Evolutionary conservation across 2,888 invertebrate species (phyloP), one percentile per base, ranked within the genome.

Genomic region (Drosophila siamana): DNA sequence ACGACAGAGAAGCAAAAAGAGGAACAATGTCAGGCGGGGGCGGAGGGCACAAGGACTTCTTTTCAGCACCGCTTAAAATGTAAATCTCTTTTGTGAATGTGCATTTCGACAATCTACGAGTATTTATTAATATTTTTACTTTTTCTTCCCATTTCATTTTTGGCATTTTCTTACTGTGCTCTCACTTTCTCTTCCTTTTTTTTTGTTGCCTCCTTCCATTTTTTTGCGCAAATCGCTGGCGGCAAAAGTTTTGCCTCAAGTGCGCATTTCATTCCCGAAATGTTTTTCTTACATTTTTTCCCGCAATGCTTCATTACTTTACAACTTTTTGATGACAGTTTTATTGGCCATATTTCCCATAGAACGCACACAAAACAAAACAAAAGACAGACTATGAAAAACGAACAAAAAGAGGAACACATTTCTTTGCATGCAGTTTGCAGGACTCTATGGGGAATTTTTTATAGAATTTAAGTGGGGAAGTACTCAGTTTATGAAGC

Each of bases 311-410:
- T 81, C 87, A 87, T 83, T 83, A 87, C 79, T 87, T 83, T 78
- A 85, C 85, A 87, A 87, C 87, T 83, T 87, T 87, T 83, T 87
- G 85, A 83, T 83, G 82, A 83, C 82, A 83, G 73, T 83, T 83
- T 86, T 86, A 83, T 83, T 83, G 78, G 87, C 78, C 81, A 75
- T 71, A 84, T 80, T 71, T 59, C 41, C 56, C 62, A 28, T 54
- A 50, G 44, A 52, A 67, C 11, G 30, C 30, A 1, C 7, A 8
- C 9, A 24, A 28, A 28, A 15, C 22, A 41, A 19, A 63, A 64
- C 56, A 46, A 60, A 44, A 11, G 9, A 38, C 22, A 19, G 19
- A 11, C 28, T n/a, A 11, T 30, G 36, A 22, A 54, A 22, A 19
- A 41, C 13, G 15, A 15, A 38, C 36, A 15, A 38, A 38, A 78